Conservation (phyloP, 2,797 vertebrate genomes). For the Phoeniculus purpureus region DNA sequence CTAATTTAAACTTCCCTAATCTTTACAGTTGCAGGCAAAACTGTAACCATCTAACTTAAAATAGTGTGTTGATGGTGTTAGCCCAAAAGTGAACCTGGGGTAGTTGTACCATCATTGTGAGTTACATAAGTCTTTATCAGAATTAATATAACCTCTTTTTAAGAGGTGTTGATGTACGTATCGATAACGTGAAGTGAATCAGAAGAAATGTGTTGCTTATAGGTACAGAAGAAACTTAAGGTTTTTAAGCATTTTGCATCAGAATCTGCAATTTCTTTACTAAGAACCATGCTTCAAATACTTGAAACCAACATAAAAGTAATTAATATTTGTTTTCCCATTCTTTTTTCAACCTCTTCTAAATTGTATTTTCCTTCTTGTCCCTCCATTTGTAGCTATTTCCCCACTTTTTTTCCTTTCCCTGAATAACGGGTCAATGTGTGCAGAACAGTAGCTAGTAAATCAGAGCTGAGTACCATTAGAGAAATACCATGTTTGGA, state of each 20-base stretch:
- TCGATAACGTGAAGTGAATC: background rate
- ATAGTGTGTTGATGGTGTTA: background rate
- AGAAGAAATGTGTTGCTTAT: background rate
- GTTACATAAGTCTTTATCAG: background rate
- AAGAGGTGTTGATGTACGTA: rapidly evolving
- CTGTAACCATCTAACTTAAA: background rate
- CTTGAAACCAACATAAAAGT: background rate
- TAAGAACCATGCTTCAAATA: background rate
- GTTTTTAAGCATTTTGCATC: background rate
- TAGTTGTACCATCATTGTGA: background rate
- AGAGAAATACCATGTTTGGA: background rate
- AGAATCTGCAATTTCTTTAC: background rate
- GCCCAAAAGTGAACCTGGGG: background rate
- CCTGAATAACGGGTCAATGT: background rate
- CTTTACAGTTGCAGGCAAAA: background rate
- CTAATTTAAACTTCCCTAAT: background rate
- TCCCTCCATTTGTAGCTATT: background rate
- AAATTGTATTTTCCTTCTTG: background rate
- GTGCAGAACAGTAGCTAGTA: background rate
- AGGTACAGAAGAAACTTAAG: background rate
- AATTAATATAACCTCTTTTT: background rate
- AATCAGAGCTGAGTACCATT: background rate
- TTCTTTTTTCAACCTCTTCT: background rate
- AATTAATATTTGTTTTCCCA: background rate
- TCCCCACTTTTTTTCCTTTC: background rate